Percentiles rank a stretch among this genome's conserved stretches.
Conservation (phyloP, 2,797 vertebrate genomes). For the Bradypus variegatus region DNA sequence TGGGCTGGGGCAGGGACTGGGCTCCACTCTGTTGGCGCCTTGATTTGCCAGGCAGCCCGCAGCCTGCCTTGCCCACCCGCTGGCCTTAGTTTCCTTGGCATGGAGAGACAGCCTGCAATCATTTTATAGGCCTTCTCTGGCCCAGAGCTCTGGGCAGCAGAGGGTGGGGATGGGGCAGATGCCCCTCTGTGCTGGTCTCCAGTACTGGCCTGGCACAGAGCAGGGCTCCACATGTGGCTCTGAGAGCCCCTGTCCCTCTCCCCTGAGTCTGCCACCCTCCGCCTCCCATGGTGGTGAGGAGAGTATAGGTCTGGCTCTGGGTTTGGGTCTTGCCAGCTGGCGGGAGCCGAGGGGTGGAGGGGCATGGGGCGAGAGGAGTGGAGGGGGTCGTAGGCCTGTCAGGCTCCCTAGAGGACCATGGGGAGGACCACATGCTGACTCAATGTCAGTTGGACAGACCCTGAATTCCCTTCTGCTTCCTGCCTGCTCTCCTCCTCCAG, state of each 20-base stretch:
- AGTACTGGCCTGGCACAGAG: neutral
- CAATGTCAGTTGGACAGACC: neutral
- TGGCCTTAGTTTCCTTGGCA: conserved; percentile 1
- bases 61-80: conserved; percentile 22
- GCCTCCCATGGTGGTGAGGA: neutral
- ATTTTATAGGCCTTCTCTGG: neutral
- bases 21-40: neutral
- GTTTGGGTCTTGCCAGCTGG: neutral
- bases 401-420: neutral
- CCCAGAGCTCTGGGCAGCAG: neutral
- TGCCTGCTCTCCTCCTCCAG: neutral
- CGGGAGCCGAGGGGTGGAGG: neutral
- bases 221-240: neutral
- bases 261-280: neutral
- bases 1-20: conserved; percentile 10
- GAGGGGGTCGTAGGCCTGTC: neutral
- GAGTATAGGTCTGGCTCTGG: neutral
- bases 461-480: neutral
- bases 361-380: neutral
- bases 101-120: neutral
- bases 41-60: neutral
- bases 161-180: neutral
- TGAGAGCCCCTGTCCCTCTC: neutral
- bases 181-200: neutral
- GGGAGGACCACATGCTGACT: neutral